Evolutionary conservation across 2,797 vertebrate genomes (phyloP).

Genomic region (Epinephelus awoara): DNA sequence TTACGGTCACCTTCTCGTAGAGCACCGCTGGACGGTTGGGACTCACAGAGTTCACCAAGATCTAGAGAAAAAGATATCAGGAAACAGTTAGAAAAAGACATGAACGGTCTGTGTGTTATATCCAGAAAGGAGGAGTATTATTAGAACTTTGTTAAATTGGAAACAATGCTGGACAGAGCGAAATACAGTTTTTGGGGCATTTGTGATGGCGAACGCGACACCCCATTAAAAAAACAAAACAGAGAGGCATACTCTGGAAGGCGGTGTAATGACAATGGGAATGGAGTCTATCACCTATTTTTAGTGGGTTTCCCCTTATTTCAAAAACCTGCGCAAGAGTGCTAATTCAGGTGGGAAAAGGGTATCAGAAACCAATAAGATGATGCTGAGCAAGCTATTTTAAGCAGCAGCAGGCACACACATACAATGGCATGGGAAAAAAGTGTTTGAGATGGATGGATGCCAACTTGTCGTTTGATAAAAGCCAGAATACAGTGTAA

Average conservation of each 20-base stretch:
- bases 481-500: background rate
- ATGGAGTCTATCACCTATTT: too few relatives aligned
- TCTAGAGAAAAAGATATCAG: constrained; percentile 78
- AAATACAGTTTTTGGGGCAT: too few relatives aligned
- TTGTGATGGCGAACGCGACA: too few relatives aligned
- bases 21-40: constrained; percentile 85
- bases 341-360: too few relatives aligned
- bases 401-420: background rate
- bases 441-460: background rate
- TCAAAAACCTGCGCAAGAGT: too few relatives aligned
- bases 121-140: background rate
- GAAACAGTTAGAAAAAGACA: background rate
- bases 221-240: too few relatives aligned
- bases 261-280: too few relatives aligned
- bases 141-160: background rate
- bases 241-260: too few relatives aligned
- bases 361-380: background rate
- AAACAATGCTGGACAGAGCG: background rate
- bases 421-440: background rate
- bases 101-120: too few relatives aligned
- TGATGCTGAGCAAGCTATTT: background rate
- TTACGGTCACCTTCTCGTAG: constrained; percentile 94
- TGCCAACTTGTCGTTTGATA: background rate
- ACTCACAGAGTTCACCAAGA: constrained; percentile 91
- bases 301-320: too few relatives aligned